These are phyloP conservation scores for Apostichopus leukothele DNA, from an alignment of 53 echinoderm and acorn worm species.

Conservation along the genomic window DNA sequence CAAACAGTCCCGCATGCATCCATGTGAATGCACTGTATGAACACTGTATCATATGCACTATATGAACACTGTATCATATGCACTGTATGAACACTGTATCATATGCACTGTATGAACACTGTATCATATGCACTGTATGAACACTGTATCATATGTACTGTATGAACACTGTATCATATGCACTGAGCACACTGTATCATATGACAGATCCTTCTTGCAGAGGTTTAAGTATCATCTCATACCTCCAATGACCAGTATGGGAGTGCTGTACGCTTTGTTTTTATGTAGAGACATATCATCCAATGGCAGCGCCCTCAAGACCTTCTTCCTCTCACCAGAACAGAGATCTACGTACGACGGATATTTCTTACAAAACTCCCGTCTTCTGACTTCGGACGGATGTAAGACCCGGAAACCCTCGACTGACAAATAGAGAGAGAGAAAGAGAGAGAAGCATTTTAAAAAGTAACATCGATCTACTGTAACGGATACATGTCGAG, in stretches of 20 bases:
- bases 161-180: too few relatives aligned
- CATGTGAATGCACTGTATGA: too few relatives aligned
- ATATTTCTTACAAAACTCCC: conserved; percentile 80
- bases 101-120: too few relatives aligned
- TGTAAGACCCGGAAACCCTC: background rate
- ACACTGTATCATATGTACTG: too few relatives aligned
- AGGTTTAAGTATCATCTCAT: background rate
- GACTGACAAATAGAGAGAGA: background rate
- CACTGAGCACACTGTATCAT: too few relatives aligned
- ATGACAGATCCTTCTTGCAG: too few relatives aligned
- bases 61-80: too few relatives aligned
- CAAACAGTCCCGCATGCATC: too few relatives aligned
- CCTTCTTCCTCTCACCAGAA: conserved; percentile 49
- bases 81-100: too few relatives aligned
- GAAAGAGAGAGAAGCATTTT: background rate
- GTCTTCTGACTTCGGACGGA: conserved; percentile 45
- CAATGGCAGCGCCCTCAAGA: conserved; percentile 51
- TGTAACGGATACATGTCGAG: too few relatives aligned
- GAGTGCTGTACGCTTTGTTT: conserved; percentile 78
- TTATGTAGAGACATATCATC: conserved; percentile 66
- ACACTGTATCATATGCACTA: too few relatives aligned
- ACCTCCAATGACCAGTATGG: conserved; percentile 93
- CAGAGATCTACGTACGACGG: conserved; percentile 63
- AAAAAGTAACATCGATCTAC: background rate
- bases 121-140: too few relatives aligned